Percentiles rank a stretch among this genome's conserved stretches.
Evolutionary conservation across 1,140 invertebrate genomes (phyloP).

Genomic region (Drosophila lowei): DNA sequence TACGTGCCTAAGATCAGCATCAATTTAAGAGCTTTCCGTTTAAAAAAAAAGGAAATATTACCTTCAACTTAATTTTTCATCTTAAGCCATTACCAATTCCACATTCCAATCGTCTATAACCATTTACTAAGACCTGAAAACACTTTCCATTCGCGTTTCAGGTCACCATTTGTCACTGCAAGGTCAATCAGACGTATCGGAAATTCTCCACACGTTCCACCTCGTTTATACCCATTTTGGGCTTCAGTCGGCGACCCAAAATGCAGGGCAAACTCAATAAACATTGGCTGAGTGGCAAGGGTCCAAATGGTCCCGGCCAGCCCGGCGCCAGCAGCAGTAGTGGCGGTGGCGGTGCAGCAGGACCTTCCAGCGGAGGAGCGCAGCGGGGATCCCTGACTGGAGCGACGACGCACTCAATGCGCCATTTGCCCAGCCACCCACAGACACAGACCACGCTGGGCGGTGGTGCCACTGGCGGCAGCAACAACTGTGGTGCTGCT

Average conservation of each 20-base stretch:
- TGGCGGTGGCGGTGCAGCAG: slow-evolving; percentile 6
- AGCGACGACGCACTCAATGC: slow-evolving; percentile 52
- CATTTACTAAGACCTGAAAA: slow-evolving; percentile 19
- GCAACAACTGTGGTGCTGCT: no score
- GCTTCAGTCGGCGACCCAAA: slow-evolving; percentile 78
- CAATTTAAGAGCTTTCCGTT: no score
- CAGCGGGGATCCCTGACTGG: slow-evolving; percentile 18
- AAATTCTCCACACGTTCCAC: slow-evolving; percentile 83
- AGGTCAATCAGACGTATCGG: slow-evolving; percentile 88
- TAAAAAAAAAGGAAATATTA: no score
- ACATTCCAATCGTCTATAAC: slow-evolving; percentile 23
- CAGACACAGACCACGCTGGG: slow-evolving; percentile 69
- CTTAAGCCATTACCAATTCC: no score
- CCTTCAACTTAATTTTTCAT: not conserved
- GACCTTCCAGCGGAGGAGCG: slow-evolving; percentile 10
- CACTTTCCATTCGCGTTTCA: slow-evolving; percentile 23
- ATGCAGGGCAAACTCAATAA: slow-evolving; percentile 75
- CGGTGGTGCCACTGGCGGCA: no score
- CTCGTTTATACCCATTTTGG: slow-evolving; percentile 82
- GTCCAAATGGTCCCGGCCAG: not conserved
- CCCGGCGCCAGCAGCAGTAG: not conserved
- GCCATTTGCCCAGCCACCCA: slow-evolving; percentile 59
- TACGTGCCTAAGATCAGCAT: not conserved
- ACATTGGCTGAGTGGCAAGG: slow-evolving; percentile 83
- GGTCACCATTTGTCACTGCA: slow-evolving; percentile 87